Evolutionary conservation across 1,140 invertebrate genomes (phyloP).

Genomic region (Lepidurus packardi): DNA sequence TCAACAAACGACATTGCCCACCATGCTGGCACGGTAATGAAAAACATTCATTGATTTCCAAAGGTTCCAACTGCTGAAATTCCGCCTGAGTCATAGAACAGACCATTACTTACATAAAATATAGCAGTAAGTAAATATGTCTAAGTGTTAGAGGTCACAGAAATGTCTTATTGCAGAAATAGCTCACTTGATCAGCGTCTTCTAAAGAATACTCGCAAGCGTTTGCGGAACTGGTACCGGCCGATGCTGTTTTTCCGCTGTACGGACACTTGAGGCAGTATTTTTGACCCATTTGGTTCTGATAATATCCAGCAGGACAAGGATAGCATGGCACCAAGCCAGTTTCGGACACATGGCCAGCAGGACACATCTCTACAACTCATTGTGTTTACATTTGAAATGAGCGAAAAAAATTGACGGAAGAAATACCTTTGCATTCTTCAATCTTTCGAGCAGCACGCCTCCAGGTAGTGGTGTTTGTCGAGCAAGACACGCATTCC

Average conservation of each 20-base stretch:
- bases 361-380: conserved; percentile 45
- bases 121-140: not conserved
- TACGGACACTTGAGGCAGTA: conserved; percentile 46
- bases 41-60: conserved; percentile 41
- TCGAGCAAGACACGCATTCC: conserved; percentile 53
- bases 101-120: not conserved
- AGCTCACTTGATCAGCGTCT: not conserved
- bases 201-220: not conserved
- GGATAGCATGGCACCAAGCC: conserved; percentile 49
- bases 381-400: too few species aligned
- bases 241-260: conserved; percentile 36
- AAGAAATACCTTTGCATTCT: conserved; percentile 48
- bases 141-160: not conserved
- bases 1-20: conserved; percentile 38
- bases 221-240: conserved; percentile 39
- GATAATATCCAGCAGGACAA: conserved; percentile 49
- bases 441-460: conserved; percentile 46
- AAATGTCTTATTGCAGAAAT: not conserved
- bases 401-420: conserved; percentile 35
- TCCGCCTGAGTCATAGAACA: conserved; percentile 25
- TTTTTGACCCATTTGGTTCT: conserved; percentile 45
- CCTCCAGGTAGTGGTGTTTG: conserved; percentile 50
- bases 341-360: conserved; percentile 47
- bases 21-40: conserved; percentile 38
- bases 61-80: conserved; percentile 24